Base-by-base conservation (phyloP, 2,888 invertebrate species). In the Polia nebulosa region DNA sequence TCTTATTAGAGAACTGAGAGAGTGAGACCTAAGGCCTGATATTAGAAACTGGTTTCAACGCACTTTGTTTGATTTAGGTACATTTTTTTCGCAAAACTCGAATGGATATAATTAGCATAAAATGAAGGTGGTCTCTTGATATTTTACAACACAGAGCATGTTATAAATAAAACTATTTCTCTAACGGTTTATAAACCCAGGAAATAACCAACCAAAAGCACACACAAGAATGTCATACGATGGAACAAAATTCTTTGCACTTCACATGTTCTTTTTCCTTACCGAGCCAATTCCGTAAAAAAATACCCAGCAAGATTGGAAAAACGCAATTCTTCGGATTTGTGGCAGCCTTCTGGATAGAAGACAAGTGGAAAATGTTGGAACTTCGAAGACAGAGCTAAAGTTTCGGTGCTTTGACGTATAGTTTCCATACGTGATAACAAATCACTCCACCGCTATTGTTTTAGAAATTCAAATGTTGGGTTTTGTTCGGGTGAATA, bases 401-500 rank as follows among this genome's bases (percentile, higher is more conserved):
- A 70, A 72, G 41, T 72, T 76, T 65, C 8, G 9, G 22, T 44
- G 20, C 44, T 39, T 25, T 74, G 45, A 59, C 53, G 39, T 79
- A 41, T 41, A 67, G 61, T 61, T 60, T 56, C 25, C 53, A 52
- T 49, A 52, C 58, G 49, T 47, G 72, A 56, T 73, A 76, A 78
- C 66, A 78, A 75, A 58, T 78, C 47, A 66, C 60, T 58, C 78
- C 27, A 56, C 34, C 17, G 44, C 64, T 44, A 59, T 75, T 61
- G 75, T 73, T 73, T 72, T 75, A 32, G 59, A 51, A 69, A 60
- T 56, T 68, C 55, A 51, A 76, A 49, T 77, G 47, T 8, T 41
- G 45, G 52, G 41, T 36, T 57, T 74, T 77, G 63, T 74, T 77
- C 47, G 15, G n/a, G 13, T 36, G 57, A 45, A 77, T 73, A 71